Evolutionary conservation across 1,140 invertebrate species (phyloP).

Genomic region (Babylonia areolata): DNA sequence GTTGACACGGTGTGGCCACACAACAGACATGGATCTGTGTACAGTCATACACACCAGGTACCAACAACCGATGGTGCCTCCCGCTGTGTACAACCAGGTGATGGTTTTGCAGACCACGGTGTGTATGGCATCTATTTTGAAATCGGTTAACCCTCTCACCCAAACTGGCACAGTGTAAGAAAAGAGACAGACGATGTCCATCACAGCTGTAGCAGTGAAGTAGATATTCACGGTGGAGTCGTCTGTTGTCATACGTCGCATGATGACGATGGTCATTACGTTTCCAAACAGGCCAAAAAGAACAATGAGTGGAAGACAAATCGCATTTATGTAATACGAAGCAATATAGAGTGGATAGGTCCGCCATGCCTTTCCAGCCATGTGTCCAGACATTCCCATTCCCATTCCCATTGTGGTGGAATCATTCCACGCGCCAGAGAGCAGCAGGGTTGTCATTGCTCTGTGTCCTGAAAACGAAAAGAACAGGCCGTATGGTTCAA

Average conservation of each 20-base stretch:
- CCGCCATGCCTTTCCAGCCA: no score
- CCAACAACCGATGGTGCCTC: neutral
- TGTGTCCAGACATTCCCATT: no score
- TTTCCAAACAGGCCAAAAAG: neutral
- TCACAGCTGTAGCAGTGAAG: neutral
- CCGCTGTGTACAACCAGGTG: neutral
- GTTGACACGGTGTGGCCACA: slow-evolving; percentile 21
- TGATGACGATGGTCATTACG: neutral
- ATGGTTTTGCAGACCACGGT: neutral
- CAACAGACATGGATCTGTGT: slow-evolving; percentile 24
- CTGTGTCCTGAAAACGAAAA: no score
- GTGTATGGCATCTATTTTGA: neutral
- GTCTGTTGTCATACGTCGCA: neutral
- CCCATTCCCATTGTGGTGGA: no score
- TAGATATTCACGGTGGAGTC: neutral
- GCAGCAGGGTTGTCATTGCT: no score
- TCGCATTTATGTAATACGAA: neutral
- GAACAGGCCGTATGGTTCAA: no score
- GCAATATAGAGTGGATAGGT: no score
- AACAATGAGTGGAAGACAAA: neutral
- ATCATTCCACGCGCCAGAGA: no score
- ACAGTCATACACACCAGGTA: slow-evolving; percentile 11
- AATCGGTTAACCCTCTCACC: neutral
- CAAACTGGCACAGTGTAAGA: neutral
- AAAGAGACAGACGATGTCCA: neutral